Base-by-base conservation (phyloP, 1,140 invertebrate genomes). In the Dryas iulia region DNA sequence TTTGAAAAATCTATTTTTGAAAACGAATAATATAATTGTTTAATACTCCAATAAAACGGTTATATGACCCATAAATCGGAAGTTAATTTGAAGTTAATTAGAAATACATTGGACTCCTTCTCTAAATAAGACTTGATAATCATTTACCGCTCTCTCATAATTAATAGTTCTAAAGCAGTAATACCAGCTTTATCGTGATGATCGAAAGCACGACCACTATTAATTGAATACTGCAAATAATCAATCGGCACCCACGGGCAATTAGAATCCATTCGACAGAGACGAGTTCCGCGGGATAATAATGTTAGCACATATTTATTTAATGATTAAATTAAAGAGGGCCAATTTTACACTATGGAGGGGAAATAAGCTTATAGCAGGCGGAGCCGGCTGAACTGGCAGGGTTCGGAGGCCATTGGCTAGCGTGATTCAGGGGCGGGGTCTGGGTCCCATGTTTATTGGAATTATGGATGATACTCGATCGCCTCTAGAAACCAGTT, bases 401-500 rank as follows among this genome's bases (percentile, higher is more conserved):
- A 64, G 78, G 77, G 75, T 83, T 69, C 75, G 47, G 77, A 84
- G 77, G 78, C 84, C 79, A 89, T 89, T 89, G 87, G 89, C 78
- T 77, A 82, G 78, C 79, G 79, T 86, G 70, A 75, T 78, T 57
- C 87, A 85, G 85, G 89, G 89, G 89, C 89, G 87, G 81, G 69
- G 87, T 85, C 74, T 80, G 82, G 85, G 77, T 62, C 85, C 87
- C 88, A 89, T 91, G 84, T 89, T 90, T 89, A 84, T 90, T 89
- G 89, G 87, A 89, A 89, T 91, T 88, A 91, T 90, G 86, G 87
- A 90, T 90, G 86, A 91, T 78, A 70, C 81, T 80, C 69, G 81
- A 79, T 80, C 78, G 82, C 68, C 74, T 79, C 75, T 78, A 71
- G 39, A 86, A 87, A 89, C 87, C 87, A 89, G 87, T 90, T 91